Evolutionary conservation across 2,888 invertebrate species (phyloP).

Genomic region (Lissonota sp.): DNA sequence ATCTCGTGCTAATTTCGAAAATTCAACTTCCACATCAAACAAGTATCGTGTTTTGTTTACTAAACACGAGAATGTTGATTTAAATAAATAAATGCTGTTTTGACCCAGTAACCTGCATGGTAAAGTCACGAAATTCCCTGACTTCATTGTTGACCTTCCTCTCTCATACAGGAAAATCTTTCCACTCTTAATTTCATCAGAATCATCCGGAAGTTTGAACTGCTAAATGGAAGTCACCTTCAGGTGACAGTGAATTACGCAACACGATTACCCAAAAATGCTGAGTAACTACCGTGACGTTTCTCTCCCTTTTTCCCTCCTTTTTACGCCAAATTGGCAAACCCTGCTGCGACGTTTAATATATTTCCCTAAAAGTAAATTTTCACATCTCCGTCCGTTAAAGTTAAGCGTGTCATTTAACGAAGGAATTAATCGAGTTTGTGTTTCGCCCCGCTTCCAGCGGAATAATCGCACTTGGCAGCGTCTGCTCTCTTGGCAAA

Average conservation of each 20-base stretch:
- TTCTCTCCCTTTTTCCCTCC: neutral
- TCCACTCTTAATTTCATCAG: neutral
- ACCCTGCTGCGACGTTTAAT: neutral
- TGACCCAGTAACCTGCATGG: neutral
- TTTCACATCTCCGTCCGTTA: conserved; percentile 25
- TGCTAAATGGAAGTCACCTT: neutral
- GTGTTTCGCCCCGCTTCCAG: conserved; percentile 27
- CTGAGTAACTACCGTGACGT: too few species aligned
- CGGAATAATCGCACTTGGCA: conserved; percentile 38
- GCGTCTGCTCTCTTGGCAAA: conserved; percentile 43
- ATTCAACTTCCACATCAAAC: too few species aligned
- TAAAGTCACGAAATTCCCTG: too few species aligned
- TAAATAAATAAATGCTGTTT: neutral
- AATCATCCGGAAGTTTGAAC: neutral
- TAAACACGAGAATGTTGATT: neutral
- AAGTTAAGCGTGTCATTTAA: conserved; percentile 26
- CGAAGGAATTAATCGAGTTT: conserved; percentile 44
- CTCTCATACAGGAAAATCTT: neutral
- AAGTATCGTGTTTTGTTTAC: too few species aligned
- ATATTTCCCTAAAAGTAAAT: conserved; percentile 15
- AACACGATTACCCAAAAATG: neutral
- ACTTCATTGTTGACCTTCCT: neutral
- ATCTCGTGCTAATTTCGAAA: too few species aligned
- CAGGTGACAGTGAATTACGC: neutral
- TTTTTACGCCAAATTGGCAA: conserved; percentile 17